Evolutionary conservation across 2,888 invertebrate species (phyloP).

Genomic region (Trachelus stipa): DNA sequence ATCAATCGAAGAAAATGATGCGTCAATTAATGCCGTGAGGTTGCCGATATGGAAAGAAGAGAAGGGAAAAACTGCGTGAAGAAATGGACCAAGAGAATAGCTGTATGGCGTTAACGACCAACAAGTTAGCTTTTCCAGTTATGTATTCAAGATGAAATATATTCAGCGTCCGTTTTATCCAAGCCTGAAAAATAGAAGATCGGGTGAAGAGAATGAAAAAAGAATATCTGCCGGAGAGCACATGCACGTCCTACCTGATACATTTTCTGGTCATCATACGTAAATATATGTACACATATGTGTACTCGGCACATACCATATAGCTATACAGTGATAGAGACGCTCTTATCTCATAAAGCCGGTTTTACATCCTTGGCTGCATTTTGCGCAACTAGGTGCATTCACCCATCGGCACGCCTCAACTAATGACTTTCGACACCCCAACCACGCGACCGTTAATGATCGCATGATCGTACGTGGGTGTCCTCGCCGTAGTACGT

Average conservation of each 20-base stretch:
- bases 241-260: background rate
- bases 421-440: slow-evolving; percentile 57
- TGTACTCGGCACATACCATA: background rate
- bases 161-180: background rate
- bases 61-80: background rate
- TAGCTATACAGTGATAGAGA: background rate
- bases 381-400: slow-evolving; percentile 12
- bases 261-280: background rate
- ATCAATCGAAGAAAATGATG: no score
- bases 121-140: background rate
- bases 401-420: slow-evolving; percentile 29
- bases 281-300: no score
- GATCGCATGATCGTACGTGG: slow-evolving; percentile 52
- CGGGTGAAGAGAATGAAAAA: background rate
- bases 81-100: background rate
- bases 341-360: background rate
- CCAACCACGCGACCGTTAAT: slow-evolving; percentile 58
- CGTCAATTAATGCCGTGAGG: background rate
- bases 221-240: background rate
- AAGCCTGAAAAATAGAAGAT: background rate
- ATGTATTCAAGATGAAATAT: background rate
- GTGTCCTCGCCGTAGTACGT: slow-evolving; percentile 24
- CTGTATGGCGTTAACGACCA: background rate
- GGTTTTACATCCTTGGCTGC: slow-evolving; percentile 11
- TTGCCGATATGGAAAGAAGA: background rate